Evolutionary conservation across 1,140 invertebrate genomes (phyloP).

Genomic region (Zaprionus taronus): DNA sequence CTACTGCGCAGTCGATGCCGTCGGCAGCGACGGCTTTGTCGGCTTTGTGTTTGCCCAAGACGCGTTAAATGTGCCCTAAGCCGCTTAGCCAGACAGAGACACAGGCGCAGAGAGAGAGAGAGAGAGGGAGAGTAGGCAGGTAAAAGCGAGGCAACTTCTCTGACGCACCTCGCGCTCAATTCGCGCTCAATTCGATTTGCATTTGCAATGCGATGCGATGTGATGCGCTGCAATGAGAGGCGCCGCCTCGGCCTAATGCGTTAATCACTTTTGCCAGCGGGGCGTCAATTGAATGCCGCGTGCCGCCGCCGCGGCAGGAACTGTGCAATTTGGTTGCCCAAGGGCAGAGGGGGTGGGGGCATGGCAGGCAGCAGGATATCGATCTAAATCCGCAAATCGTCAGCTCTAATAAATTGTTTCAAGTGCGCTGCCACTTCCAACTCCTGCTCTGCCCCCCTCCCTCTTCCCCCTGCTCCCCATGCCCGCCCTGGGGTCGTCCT

Average conservation of each 20-base stretch:
- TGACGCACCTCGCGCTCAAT: slow-evolving; percentile 4
- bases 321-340: slow-evolving; percentile 61
- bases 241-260: slow-evolving; percentile 53
- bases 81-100: slow-evolving; percentile 54
- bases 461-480: not conserved
- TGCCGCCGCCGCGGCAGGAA: slow-evolving; percentile 62
- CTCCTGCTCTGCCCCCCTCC: not conserved
- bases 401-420: slow-evolving; percentile 75
- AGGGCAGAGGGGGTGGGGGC: not conserved
- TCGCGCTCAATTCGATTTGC: slow-evolving; percentile 71
- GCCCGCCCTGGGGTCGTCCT: slow-evolving; percentile 14
- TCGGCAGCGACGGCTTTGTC: slow-evolving; percentile 16
- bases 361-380: slow-evolving; percentile 26
- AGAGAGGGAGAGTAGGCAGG: slow-evolving; percentile 27
- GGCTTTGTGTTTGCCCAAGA: slow-evolving; percentile 65
- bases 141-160: slow-evolving; percentile 52
- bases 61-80: slow-evolving; percentile 68
- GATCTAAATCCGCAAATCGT: slow-evolving; percentile 68
- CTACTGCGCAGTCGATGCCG: slow-evolving; percentile 41
- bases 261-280: slow-evolving; percentile 77
- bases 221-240: not conserved
- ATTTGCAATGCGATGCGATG: slow-evolving; percentile 37
- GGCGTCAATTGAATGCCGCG: slow-evolving; percentile 78
- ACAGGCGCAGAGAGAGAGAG: not conserved
- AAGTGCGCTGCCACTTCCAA: slow-evolving; percentile 25